A percentile compares a stretch with the other conserved stretches of the same genome.
Evolutionary conservation across 2,888 invertebrate genomes (phyloP).

Genomic region (Poecilobothrus nobilitatus): DNA sequence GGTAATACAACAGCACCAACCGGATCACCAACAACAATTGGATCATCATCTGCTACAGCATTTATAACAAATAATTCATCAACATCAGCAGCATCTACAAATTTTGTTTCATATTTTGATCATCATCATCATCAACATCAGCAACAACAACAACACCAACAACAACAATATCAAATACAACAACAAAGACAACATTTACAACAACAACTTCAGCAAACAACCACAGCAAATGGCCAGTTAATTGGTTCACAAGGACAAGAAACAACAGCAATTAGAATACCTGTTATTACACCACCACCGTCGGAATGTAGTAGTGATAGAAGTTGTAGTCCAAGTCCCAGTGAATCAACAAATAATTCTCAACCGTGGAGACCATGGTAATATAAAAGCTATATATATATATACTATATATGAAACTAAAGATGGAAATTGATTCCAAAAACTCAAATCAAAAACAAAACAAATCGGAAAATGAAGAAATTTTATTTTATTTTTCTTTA

Average conservation of each 20-base stretch:
- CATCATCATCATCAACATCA: neutral
- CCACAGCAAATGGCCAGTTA: slow-evolving; percentile 15
- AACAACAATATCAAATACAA: neutral
- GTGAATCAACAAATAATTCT: slow-evolving; percentile 31
- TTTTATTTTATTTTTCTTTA: neutral
- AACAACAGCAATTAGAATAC: slow-evolving; percentile 26
- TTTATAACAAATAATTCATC: slow-evolving; percentile 20
- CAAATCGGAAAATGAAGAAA: no score
- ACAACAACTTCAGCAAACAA: neutral
- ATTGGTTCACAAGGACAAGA: slow-evolving; percentile 15
- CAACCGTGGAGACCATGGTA: slow-evolving; percentile 43
- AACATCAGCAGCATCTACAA: neutral
- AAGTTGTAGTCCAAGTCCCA: slow-evolving; percentile 40
- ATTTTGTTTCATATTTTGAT: neutral
- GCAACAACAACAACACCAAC: slow-evolving; percentile 11
- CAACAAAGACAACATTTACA: neutral
- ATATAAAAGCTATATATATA: slow-evolving; percentile 20
- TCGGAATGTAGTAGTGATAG: slow-evolving; percentile 42
- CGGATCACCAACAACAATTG: neutral
- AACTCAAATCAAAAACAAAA: neutral
- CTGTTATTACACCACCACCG: slow-evolving; percentile 39
- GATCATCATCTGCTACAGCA: slow-evolving; percentile 11
- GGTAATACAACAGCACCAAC: neutral
- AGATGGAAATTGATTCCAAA: no score
- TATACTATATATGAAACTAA: neutral